Evolutionary conservation across 2,888 invertebrate genomes (phyloP).

Genomic region (Myathropa florea): DNA sequence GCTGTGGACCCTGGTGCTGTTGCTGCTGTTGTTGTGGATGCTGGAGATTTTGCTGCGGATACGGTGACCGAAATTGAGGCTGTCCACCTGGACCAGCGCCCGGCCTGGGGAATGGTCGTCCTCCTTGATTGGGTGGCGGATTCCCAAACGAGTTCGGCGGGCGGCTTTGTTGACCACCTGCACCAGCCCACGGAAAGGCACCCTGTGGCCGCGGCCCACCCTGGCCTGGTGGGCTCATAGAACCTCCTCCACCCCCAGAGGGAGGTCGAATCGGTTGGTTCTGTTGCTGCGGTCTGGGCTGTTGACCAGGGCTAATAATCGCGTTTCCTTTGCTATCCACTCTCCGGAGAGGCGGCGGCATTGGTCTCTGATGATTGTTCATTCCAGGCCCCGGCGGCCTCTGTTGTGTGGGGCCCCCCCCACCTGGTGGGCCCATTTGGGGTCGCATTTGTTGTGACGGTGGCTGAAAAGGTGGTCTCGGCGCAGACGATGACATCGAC

Average conservation of each 20-base stretch:
- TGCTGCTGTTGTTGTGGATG: conserved; percentile 74
- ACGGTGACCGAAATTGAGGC: conserved; percentile 75
- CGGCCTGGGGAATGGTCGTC: conserved; percentile 73
- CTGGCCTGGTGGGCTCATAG: conserved; percentile 77
- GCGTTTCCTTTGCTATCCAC: conserved; percentile 81
- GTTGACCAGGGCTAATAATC: conserved; percentile 73
- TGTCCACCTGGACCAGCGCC: conserved; percentile 72
- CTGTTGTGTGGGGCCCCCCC: conserved; percentile 75
- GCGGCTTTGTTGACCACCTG: conserved; percentile 72
- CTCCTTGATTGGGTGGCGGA: conserved; percentile 63
- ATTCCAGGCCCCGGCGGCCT: conserved; percentile 73
- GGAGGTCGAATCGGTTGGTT: conserved; percentile 75
- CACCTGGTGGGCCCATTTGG: conserved; percentile 77
- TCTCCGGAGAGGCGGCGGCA: conserved; percentile 79
- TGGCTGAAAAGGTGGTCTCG: conserved; percentile 72
- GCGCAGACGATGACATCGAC: conserved; percentile 77
- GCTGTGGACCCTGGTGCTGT: conserved; percentile 72
- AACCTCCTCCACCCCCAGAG: conserved; percentile 72
- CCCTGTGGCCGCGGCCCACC: conserved; percentile 77
- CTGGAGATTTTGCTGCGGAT: conserved; percentile 70
- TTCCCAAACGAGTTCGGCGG: conserved; percentile 74
- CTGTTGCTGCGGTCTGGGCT: conserved; percentile 75
- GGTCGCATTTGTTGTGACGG: conserved; percentile 68
- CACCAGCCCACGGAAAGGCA: conserved; percentile 75
- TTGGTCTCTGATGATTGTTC: conserved; percentile 73